Base-by-base conservation (phyloP, 2,113 vertebrate genomes). In the Psettodes erumei region DNA sequence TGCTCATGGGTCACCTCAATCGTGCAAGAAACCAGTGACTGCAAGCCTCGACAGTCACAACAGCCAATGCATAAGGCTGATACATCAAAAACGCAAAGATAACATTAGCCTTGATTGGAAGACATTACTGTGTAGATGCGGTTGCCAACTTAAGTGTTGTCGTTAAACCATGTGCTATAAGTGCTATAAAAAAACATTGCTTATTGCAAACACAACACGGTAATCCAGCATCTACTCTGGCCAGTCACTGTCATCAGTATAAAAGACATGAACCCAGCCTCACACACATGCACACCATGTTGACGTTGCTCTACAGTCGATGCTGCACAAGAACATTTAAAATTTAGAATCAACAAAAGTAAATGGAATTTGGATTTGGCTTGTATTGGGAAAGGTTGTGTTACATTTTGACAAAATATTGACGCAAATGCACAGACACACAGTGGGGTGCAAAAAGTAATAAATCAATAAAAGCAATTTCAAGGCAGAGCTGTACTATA, bases 401-500 rank as follows among this genome's bases (percentile, higher is more conserved):
- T 47, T 69, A 27, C 42, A 74, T 10, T 64, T 8, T 64, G 48
- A 67, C 25, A 27, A 77, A 68, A 75, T 43, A 66, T 62, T 23
- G 74, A 37, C 61, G 76, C 45, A 87, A 74, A 48, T 45, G 54
- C 60, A 28, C 65, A 58, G 47, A 66, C 62, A 64, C 71, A 78
- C 33, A 27, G 13, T 63, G 33, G 54, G 37, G 72, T 78, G 83
- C 55, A 79, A 77, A 85, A 71, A 50, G 70, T 71, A 82, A 86
- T 81, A 72, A 85, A 88, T 75, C 71, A 35, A 84, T 68, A 68
- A 72, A 85, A 85, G 72, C 56, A 50, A 81, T 81, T 81, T 76
- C 54, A 71, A 75, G 43, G 28, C 62, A 69, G 27, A 53, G 43
- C 70, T 71, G 40, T 76, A 54, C 37, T 50, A 72, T 78, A 54